Evolutionary conservation across 2,113 vertebrate species (phyloP).

Genomic region (Tragelaphus strepsiceros): DNA sequence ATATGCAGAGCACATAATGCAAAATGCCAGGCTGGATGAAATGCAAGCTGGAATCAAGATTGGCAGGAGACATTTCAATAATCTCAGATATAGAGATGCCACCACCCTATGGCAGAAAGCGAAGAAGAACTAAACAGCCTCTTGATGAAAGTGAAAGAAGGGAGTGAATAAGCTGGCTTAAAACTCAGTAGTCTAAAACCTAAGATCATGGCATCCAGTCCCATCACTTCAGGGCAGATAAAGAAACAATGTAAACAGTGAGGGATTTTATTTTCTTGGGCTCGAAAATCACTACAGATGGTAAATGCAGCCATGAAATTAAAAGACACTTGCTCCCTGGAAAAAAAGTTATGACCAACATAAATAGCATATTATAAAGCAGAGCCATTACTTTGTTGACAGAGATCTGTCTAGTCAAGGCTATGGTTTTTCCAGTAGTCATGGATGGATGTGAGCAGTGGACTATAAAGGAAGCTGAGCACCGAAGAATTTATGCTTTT

Average conservation of each 20-base stretch:
- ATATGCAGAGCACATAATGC: neutral
- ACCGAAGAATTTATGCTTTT: accelerated
- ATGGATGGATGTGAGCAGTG: neutral
- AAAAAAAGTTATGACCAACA: neutral
- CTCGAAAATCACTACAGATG: neutral
- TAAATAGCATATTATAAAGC: neutral
- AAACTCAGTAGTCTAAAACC: neutral
- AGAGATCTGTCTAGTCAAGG: neutral
- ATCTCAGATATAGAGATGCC: neutral
- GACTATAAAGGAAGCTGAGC: neutral
- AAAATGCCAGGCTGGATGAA: neutral
- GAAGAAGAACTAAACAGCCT: neutral
- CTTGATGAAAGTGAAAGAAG: neutral
- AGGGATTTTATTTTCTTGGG: neutral
- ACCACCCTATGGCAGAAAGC: neutral
- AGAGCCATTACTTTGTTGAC: neutral
- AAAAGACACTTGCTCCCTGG: neutral
- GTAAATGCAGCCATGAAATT: neutral
- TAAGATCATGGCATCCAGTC: neutral
- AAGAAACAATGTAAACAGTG: neutral
- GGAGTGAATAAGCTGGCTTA: neutral
- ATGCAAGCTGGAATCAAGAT: neutral
- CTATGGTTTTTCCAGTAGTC: neutral
- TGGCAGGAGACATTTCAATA: neutral
- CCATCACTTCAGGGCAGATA: neutral